phyloP scores from a whole-genome alignment of 2,888 invertebrate species.

The Metopia argyrocephala region DNA sequence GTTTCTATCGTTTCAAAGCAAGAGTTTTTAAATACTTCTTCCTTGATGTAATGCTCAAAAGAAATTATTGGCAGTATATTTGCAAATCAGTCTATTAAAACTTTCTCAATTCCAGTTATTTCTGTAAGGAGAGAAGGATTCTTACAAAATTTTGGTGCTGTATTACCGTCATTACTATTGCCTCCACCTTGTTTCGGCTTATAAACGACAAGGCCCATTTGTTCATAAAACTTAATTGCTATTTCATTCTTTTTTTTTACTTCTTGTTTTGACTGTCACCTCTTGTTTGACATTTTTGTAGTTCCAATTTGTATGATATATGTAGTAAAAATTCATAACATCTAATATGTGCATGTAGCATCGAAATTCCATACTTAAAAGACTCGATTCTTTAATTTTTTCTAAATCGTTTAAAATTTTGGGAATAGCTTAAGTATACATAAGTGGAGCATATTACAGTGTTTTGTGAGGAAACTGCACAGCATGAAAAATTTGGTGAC shows the following conservation, averaged over 20 bases:
- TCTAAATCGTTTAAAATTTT: conserved; percentile 21
- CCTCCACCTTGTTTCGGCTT: conserved; percentile 32
- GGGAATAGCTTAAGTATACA: conserved; percentile 13
- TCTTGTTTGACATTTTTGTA: conserved; percentile 24
- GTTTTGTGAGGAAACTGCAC: too few species aligned
- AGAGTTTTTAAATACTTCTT: too few species aligned
- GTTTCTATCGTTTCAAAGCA: conserved; percentile 29
- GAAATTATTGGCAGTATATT: conserved; percentile 20
- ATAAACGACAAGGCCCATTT: conserved; percentile 25
- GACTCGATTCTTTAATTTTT: conserved; percentile 28
- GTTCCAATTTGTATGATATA: too few species aligned
- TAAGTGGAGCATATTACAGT: too few species aligned
- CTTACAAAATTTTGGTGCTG: conserved; percentile 37
- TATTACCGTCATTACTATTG: conserved; percentile 27
- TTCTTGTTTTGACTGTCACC: conserved; percentile 4
- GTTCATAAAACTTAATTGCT: too few species aligned
- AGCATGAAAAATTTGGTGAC: too few species aligned
- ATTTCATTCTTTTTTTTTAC: conserved; percentile 13
- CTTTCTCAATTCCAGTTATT: conserved; percentile 32
- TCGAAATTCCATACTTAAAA: conserved; percentile 15
- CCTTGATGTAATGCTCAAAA: conserved; percentile 21
- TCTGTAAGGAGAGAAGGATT: conserved; percentile 25
- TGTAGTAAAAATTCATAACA: conserved; percentile 28
- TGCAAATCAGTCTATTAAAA: conserved; percentile 20
- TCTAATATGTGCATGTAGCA: conserved; percentile 25